These are phyloP conservation scores for Cephus pulcher DNA, from an alignment of 2,888 invertebrate species.

Conservation along the genomic window DNA sequence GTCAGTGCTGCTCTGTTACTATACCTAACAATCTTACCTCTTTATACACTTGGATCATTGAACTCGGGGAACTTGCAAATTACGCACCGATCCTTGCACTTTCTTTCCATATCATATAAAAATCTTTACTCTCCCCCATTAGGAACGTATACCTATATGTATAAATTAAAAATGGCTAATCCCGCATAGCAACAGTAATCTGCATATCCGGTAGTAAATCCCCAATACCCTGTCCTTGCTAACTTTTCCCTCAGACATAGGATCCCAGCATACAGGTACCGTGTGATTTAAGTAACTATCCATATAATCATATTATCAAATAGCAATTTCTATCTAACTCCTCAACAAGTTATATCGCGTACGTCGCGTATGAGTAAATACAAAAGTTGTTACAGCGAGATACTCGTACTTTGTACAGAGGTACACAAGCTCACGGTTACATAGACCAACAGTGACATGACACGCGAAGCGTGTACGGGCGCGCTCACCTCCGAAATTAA, in stretches of 20 bases:
- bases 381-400: not conserved
- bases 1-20: no score
- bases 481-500: constrained; percentile 40
- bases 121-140: not conserved
- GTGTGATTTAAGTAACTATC: not conserved
- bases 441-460: not conserved
- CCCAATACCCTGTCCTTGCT: not conserved
- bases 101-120: no score
- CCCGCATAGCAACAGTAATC: not conserved
- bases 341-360: not conserved
- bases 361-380: not conserved
- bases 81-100: no score
- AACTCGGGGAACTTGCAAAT: no score
- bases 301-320: not conserved
- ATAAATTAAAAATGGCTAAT: not conserved
- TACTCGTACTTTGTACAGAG: not conserved
- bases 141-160: not conserved
- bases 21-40: no score
- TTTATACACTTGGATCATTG: not conserved
- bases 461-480: constrained; percentile 10
- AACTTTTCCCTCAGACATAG: not conserved
- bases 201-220: not conserved
- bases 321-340: not conserved
- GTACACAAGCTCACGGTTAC: not conserved
- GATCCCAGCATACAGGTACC: not conserved